Evolutionary conservation across 2,888 invertebrate species (phyloP), one percentile per base, ranked within the genome.

Genomic region (Trissolcus japonicus): DNA sequence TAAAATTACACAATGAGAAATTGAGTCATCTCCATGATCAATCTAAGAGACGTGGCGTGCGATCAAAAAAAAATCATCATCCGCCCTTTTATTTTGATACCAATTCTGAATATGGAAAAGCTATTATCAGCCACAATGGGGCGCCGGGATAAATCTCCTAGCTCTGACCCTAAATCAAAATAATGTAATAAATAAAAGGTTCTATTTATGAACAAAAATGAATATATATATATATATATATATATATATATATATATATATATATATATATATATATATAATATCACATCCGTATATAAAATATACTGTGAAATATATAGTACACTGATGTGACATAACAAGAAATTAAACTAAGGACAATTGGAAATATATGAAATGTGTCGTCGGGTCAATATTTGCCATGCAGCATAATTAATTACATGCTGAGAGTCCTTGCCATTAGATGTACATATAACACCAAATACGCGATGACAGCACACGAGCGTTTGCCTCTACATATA

Each of bases 331-430:
- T 19, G 19, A 19, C 1, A 19, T 25, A 57, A 35, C 43, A 1
- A 43, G 43, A 4, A 25, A 54, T 19, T n/a, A 3, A 21, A 3
- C 16, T 9, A 50, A 48, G 50, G 11, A 35, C 16, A 40, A 51
- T 4, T 17, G 6, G 6, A 6, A 59, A 59, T 43, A 57, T 21
- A 60, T 9, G 35, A 51, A 50, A 40, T 19, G 17, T 43, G 13
- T 62, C 4, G 6, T 1, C 19, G 17, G 4, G 35, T 17, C 29
- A 50, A 61, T 48, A 60, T 69, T 69, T 35, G 40, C 25, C 9
- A 46, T 7, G n/a, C 13, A 43, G 48, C 40, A 48, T 59, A 73
- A 65, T 65, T 55, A 65, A 73, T 63, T 72, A 59, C 57, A 54
- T n/a, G 19, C 7, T 6, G 16, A 53, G 17, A 43, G 53, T 54